phyloP scores from a whole-genome alignment of 2,888 invertebrate species.

The Brachypterus glaber region DNA sequence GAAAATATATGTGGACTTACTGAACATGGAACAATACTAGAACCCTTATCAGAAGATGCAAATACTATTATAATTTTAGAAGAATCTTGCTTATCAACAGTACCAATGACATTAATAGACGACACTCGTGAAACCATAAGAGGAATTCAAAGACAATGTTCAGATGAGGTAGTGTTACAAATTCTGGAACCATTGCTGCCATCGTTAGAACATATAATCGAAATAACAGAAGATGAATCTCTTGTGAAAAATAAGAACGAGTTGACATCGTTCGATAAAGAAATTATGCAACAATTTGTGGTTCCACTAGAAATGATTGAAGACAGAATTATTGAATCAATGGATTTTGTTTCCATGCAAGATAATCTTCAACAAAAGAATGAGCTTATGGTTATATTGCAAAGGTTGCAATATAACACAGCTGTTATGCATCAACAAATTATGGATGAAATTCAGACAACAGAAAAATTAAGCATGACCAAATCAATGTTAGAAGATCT shows the following conservation, averaged over 20 bases:
- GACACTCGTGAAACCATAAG: conserved; percentile 26
- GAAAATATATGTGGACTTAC: conserved; percentile 33
- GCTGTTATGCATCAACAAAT: conserved; percentile 34
- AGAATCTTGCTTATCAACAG: conserved; percentile 25
- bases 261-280: conserved; percentile 36
- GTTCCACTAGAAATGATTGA: conserved; percentile 46
- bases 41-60: conserved; percentile 21
- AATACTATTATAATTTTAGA: conserved; percentile 28
- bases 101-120: conserved; percentile 26
- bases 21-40: conserved; percentile 23
- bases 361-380: conserved; percentile 14
- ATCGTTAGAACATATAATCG: conserved; percentile 41
- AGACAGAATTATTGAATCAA: conserved; percentile 46
- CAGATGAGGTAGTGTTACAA: conserved; percentile 16
- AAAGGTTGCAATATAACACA: conserved; percentile 32
- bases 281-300: conserved; percentile 42
- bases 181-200: conserved; percentile 25
- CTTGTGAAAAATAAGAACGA: conserved; percentile 42
- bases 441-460: conserved; percentile 28
- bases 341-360: conserved; percentile 30
- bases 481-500: conserved; percentile 26
- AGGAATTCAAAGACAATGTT: conserved; percentile 19
- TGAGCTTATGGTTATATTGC: conserved; percentile 25
- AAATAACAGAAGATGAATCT: conserved; percentile 41
- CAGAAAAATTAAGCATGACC: conserved; percentile 18